Conservation (phyloP, 2,797 vertebrate species). For the Tiaroga cobitis region DNA sequence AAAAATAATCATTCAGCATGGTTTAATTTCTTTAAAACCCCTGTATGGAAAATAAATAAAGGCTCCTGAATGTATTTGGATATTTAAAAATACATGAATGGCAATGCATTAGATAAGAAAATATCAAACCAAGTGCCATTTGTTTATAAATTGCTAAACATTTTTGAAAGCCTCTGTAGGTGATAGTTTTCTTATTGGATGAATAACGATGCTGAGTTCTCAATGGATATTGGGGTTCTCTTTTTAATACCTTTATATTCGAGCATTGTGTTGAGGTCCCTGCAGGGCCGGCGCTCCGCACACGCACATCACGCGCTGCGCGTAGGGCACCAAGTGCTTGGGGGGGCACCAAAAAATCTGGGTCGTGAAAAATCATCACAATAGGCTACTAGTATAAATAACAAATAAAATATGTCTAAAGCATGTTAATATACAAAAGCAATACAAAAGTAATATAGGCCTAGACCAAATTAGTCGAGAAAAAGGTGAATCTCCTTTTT, state of each 20-base stretch:
- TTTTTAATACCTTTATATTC: background rate
- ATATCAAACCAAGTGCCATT: background rate
- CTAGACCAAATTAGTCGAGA: too few species aligned
- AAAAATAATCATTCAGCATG: background rate
- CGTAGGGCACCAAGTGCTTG: too few species aligned
- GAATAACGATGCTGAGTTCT: background rate
- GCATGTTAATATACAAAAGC: too few species aligned
- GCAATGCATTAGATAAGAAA: background rate
- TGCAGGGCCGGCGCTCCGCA: too few species aligned
- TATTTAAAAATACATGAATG: background rate
- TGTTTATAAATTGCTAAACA: background rate
- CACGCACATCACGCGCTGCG: too few species aligned
- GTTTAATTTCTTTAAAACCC: background rate
- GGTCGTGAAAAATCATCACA: too few species aligned
- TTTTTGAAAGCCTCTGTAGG: background rate
- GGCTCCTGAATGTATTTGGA: background rate
- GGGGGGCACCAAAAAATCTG: too few species aligned
- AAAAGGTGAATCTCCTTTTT: too few species aligned
- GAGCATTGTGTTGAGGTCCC: constrained; percentile 7
- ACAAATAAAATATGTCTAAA: too few species aligned
- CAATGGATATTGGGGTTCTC: background rate
- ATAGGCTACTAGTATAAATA: too few species aligned
- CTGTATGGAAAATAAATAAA: background rate
- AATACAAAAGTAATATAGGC: too few species aligned
- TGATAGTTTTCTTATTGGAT: background rate